These are phyloP conservation scores for Stigmatopora argus DNA, from an alignment of 2,113 vertebrate genomes.

Conservation along the genomic window DNA sequence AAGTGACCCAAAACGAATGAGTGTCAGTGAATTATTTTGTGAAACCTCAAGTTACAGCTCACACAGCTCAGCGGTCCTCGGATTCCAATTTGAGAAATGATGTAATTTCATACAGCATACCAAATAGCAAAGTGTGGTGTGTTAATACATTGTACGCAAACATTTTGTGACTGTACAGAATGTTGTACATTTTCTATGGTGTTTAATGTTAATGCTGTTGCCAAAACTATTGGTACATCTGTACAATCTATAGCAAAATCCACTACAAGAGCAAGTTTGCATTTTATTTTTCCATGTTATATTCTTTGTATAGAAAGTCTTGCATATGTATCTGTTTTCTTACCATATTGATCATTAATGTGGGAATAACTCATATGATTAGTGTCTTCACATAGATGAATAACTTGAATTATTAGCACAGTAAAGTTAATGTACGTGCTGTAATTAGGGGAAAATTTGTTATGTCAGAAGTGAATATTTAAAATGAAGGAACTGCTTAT, in stretches of 20 bases:
- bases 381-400: too few relatives aligned
- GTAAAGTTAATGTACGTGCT: too few relatives aligned
- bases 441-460: neutral
- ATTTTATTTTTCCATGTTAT: too few relatives aligned
- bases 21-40: neutral
- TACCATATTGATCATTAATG: too few relatives aligned
- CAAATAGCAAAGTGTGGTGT: constrained; percentile 9
- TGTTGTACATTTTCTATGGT: constrained; percentile 8
- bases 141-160: neutral
- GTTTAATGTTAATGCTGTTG: constrained; percentile 1
- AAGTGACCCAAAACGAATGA: neutral
- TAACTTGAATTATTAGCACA: too few relatives aligned
- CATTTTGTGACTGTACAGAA: neutral
- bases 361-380: too few relatives aligned
- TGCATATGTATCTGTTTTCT: too few relatives aligned
- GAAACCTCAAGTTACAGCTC: neutral
- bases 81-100: constrained; percentile 1
- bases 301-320: too few relatives aligned
- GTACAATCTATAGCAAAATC: neutral
- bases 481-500: neutral
- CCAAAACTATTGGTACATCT: neutral
- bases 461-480: too few relatives aligned
- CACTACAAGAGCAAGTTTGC: neutral
- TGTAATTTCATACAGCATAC: neutral
- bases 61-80: neutral